phyloP scores from a whole-genome alignment of 2,888 invertebrate genomes.

The Thumatha senex region DNA sequence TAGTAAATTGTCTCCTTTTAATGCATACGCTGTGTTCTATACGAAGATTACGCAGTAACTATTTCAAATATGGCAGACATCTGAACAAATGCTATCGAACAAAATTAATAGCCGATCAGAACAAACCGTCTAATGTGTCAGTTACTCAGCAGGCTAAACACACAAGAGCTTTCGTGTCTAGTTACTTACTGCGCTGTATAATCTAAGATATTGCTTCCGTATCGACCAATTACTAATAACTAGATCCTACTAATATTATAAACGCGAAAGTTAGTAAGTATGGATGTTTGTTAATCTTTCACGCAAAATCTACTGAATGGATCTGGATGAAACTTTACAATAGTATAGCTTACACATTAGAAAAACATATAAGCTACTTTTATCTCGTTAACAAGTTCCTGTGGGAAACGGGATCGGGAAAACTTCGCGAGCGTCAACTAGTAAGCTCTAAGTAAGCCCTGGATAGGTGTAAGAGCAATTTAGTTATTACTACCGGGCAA shows the following conservation, averaged over 20 bases:
- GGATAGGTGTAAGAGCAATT: constrained; percentile 3
- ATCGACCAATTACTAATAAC: background rate
- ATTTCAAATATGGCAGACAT: constrained; percentile 8
- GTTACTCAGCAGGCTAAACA: constrained; percentile 30
- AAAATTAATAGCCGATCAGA: constrained; percentile 54
- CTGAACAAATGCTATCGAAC: constrained; percentile 33
- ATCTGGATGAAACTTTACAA: no score
- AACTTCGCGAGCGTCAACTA: no score
- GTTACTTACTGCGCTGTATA: constrained; percentile 27
- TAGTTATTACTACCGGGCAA: background rate
- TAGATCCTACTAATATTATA: no score
- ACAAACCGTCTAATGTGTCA: constrained; percentile 51
- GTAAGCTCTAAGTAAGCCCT: constrained; percentile 11
- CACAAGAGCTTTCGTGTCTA: constrained; percentile 28
- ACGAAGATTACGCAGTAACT: background rate
- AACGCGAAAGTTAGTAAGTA: no score
- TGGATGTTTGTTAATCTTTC: no score
- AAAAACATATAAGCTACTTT: no score
- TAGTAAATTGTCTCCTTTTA: background rate
- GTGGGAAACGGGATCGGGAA: no score
- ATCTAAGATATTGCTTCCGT: constrained; percentile 36
- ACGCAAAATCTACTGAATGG: no score
- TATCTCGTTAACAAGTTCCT: no score
- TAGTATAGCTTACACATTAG: no score
- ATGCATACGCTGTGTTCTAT: background rate